Evolutionary conservation across 2,888 invertebrate genomes (phyloP), one percentile per base, ranked within the genome.

Genomic region (Luperina testacea): DNA sequence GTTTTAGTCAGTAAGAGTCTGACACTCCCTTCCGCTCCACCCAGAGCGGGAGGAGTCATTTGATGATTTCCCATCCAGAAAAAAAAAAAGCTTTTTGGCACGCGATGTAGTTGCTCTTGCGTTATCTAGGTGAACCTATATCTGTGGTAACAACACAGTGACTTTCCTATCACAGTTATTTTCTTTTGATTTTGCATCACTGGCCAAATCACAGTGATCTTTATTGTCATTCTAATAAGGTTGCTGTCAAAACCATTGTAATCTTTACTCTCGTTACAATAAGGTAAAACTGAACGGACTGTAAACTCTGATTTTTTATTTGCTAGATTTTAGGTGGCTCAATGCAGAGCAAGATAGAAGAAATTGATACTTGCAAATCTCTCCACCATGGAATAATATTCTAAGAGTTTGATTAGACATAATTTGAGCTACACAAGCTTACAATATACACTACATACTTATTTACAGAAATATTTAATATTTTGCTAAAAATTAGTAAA

Each of bases 391-490:
- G 1, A 45, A 32, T n/a, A n/a, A 11, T 65, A 17, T 65, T n/a
- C 7, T n/a, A 42, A n/a, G 4, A 42, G 17, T 15, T 80, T 68
- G 24, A 38, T 69, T 69, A 32, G 72, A 51, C 20, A 51, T 32
- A 20, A 70, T 64, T 75, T 13, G 32, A 80, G 38, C 42, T 75
- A 61, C 24, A 7, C 32, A 71, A 59, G 20, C 17, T 70, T 61
- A 71, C 24, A 45, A 65, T 63, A 64, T 27, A 61, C 13, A 51
- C 61, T 68, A 64, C 27, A 70, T 53, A 59, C 24, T 32, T 69
- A 77, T 70, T 20, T 82, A 69, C 63, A 71, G 2, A 82, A 77
- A 72, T 82, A 70, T 61, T 13, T 65, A 32, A 42, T 42, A 72
- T n/a, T 63, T 69, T 45, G 38, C 38, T 81, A 64, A 67, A 67